Base-by-base conservation (phyloP, 2,113 vertebrate genomes). In the Gopherus evgoodei region DNA sequence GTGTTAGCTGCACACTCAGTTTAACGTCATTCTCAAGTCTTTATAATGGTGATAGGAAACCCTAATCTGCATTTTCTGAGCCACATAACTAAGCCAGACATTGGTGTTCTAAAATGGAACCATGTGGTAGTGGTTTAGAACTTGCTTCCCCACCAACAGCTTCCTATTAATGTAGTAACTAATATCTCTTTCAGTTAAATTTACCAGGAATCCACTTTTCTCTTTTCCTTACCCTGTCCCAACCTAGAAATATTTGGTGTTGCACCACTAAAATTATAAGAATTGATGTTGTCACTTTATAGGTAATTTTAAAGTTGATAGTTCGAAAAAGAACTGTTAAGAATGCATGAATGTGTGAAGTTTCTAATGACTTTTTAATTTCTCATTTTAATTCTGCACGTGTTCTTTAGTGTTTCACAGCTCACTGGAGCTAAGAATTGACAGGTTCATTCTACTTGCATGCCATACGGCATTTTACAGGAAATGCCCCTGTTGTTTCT, bases 381-480 rank as follows among this genome's bases (percentile, higher is more conserved):
- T 78, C 44, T 25, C 22, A 1, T 21, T 10, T 2, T 4, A 4
- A 2, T 27, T 50, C 8, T 80, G 91, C 95, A 89, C 0, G 2
- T 2, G 8, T 50, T 84, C 47, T 1, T 0, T 0, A 2, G 16
- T 0, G 0, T 52, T 31, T 27, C 47, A 27, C 3, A 13, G 75
- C 72, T 84, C 47, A 8, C 57, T 3, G 27, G 42, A 16, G 11
- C 8, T 54, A 14, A 17, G 5, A 5, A 10, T 9, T 27, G 7
- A 17, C 1, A 2, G 0, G 0, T 2, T 1, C 5, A 31, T 13
- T 24, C 84, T 54, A 42, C 84, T 59, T 16, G 94, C 96, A 94
- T 59, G 93, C 11, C 38, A 84, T 87, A 86, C 1, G 52, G 6
- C 31, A 75, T 50, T 2, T 2, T 76, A 1, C 4, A 1, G 84